Percentiles rank a stretch among this genome's conserved stretches.
Evolutionary conservation across 1,140 invertebrate genomes (phyloP).

Genomic region (Chymomyza costata): DNA sequence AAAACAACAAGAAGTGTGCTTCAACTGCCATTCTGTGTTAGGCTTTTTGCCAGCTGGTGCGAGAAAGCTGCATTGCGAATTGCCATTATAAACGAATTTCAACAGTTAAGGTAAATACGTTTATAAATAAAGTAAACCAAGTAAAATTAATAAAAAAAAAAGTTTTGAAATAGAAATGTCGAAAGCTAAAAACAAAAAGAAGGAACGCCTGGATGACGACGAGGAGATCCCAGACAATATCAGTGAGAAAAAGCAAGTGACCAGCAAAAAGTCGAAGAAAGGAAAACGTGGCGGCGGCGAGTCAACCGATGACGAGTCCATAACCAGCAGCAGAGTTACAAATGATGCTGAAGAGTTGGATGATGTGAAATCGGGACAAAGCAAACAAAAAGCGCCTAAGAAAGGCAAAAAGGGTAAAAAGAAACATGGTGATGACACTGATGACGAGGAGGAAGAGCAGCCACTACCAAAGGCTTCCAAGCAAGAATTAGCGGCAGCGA

Average conservation of each 20-base stretch:
- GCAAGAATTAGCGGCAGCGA: constrained; percentile 22
- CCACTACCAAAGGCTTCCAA: not conserved
- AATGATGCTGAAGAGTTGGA: constrained; percentile 76
- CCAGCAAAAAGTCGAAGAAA: constrained; percentile 54
- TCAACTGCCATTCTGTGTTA: not conserved
- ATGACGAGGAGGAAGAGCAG: constrained; percentile 34
- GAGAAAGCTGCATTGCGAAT: constrained; percentile 49
- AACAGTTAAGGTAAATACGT: not conserved
- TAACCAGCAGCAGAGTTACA: constrained; percentile 20
- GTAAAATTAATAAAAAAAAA: no score
- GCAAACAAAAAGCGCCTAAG: constrained; percentile 77
- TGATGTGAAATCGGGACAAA: constrained; percentile 76
- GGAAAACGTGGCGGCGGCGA: constrained; percentile 63
- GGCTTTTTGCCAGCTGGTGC: constrained; percentile 55
- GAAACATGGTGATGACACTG: constrained; percentile 31
- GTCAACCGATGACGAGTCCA: constrained; percentile 55
- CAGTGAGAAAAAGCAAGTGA: constrained; percentile 53
- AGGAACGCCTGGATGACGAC: constrained; percentile 78
- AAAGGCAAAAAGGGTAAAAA: constrained; percentile 44
- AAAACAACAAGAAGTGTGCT: not conserved
- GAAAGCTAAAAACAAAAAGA: constrained; percentile 80
- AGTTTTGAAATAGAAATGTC: constrained; percentile 62
- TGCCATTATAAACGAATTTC: constrained; percentile 13
- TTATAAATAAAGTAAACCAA: no score
- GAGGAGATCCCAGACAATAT: constrained; percentile 76